Conservation (phyloP, 2,113 vertebrate genomes). For the Coreoperca whiteheadi region DNA sequence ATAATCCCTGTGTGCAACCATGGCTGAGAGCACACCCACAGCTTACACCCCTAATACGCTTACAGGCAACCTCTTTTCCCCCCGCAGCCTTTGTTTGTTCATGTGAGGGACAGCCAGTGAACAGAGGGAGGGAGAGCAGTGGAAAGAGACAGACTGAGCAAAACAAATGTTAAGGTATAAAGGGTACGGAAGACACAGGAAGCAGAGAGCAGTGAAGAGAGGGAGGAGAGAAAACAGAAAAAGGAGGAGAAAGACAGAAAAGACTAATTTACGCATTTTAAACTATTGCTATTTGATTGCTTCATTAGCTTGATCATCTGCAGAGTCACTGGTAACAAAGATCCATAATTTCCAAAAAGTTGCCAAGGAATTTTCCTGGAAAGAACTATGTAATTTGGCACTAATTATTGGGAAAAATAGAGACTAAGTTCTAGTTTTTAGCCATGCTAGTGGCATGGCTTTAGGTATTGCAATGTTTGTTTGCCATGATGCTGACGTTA, state of each 20-base stretch:
- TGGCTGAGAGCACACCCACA: slow-evolving; percentile 62
- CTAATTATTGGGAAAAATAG: not conserved
- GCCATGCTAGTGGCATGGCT: too few relatives aligned
- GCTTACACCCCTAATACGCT: slow-evolving; percentile 76
- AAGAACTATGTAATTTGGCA: not conserved
- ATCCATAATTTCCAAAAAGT: not conserved
- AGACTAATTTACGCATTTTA: slow-evolving; percentile 39
- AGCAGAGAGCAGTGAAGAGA: slow-evolving; percentile 5
- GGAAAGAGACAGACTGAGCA: slow-evolving; percentile 12
- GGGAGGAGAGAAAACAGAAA: slow-evolving; percentile 20
- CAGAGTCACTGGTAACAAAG: not conserved
- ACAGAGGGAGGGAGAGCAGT: slow-evolving; percentile 30
- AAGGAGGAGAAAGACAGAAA: slow-evolving; percentile 25
- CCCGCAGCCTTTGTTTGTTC: slow-evolving; percentile 66
- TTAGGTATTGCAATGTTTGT: not conserved
- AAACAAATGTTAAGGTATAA: slow-evolving; percentile 6
- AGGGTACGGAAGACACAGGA: not conserved
- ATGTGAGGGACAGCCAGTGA: slow-evolving; percentile 62
- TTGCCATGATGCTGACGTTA: not conserved
- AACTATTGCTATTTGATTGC: slow-evolving; percentile 43
- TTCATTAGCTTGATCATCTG: slow-evolving; percentile 53
- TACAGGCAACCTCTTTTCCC: slow-evolving; percentile 60
- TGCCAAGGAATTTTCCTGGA: not conserved
- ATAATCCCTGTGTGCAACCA: slow-evolving; percentile 70
- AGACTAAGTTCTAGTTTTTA: not conserved